Percentiles rank a stretch among this genome's conserved stretches.
Conservation (phyloP, 2,888 invertebrate genomes). For the Pseudanteris insignis region DNA sequence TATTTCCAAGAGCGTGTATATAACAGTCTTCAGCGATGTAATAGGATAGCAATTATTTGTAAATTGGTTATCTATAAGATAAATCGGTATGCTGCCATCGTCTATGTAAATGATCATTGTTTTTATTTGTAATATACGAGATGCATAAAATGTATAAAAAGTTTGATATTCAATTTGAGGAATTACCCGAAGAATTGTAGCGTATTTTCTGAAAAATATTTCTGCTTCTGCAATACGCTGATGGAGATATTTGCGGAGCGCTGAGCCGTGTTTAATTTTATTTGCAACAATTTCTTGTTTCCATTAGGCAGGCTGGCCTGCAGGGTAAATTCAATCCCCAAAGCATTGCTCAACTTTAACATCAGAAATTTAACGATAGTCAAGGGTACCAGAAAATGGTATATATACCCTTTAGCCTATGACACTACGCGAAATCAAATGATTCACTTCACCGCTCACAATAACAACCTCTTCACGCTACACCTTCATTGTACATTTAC, state of each 20-base stretch:
- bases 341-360: conserved; percentile 54
- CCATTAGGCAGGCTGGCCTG: conserved; percentile 66
- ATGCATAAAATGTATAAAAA: too few species aligned
- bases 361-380: conserved; percentile 46
- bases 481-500: conserved; percentile 52
- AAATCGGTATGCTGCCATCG: too few species aligned
- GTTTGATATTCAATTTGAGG: neutral
- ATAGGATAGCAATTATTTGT: too few species aligned
- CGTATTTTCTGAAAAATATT: conserved; percentile 23
- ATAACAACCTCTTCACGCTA: conserved; percentile 60
- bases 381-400: conserved; percentile 57
- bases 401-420: conserved; percentile 58
- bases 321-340: conserved; percentile 60
- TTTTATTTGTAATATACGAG: too few species aligned
- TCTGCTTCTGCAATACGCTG: conserved; percentile 28
- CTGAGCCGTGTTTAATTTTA: conserved; percentile 64
- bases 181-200: conserved; percentile 6
- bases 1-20: too few species aligned
- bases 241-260: conserved; percentile 62
- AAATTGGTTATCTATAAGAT: too few species aligned
- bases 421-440: conserved; percentile 61
- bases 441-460: conserved; percentile 65
- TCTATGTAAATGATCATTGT: too few species aligned
- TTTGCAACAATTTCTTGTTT: conserved; percentile 67
- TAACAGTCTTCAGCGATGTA: too few species aligned